Evolutionary conservation across 2,888 invertebrate genomes (phyloP), one percentile per base, ranked within the genome.

Genomic region (Glyphotaelius pellucidus): DNA sequence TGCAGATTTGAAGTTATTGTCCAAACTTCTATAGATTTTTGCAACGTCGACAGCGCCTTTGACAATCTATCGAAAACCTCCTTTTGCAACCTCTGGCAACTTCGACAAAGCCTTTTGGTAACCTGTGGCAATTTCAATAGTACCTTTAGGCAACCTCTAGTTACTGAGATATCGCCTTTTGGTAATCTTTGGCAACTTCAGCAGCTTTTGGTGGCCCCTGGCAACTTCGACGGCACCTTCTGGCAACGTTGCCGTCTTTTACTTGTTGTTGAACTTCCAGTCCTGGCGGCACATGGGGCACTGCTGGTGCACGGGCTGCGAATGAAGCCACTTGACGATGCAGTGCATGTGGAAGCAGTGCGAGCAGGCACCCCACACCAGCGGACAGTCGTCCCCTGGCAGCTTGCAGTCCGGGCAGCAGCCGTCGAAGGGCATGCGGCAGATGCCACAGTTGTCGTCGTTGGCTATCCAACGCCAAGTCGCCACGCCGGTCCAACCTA

Each of bases 321-420:
- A 98, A 95, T 99, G 99, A 90, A 99, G 97, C 99, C 99, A 99
- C 97, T 99, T 99, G 95, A 99, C 98, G 94, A 99, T 99, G 96
- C 99, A 99, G 95, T 99, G 99, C 95, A 99, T 99, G 95, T 99
- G 99, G 95, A 99, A 99, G 96, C 99, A 99, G 96, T 99, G 99
- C 14, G 99, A 98, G 95, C 99, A 99, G 94, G 98, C 98, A 93
- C 99, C 99, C 99, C 99, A 99, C 94, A 99, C 99, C 95, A 99
- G 95, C 25, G 99, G 99, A 95, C 99, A 99, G 95, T 99, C 99
- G 96, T 99, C 99, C 90, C 99, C 99, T 35, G 99, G 99, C 93
- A 99, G 96, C 95, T 99, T 99, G 96, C 99, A 99, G 95, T 99
- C 99, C 2, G 99, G 99, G 95, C 99, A 99, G 95, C 99, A 99